Evolutionary conservation across 2,888 invertebrate genomes (phyloP), one percentile per base, ranked within the genome.

Genomic region (Apantesis nais): DNA sequence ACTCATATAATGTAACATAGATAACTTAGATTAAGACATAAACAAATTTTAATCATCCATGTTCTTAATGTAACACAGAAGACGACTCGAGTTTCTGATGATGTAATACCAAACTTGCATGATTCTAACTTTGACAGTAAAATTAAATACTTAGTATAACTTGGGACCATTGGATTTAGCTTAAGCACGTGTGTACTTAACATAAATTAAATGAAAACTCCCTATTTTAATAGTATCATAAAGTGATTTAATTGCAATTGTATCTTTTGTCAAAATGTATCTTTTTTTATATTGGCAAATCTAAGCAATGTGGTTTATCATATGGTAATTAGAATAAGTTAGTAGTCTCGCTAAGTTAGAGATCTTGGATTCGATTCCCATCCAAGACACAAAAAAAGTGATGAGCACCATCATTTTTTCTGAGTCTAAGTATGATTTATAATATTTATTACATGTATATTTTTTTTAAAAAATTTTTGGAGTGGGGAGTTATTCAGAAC

Each of bases 81-180:
- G 58, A 29, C 52, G 52, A 34, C 37, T 37, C 22, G 55, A 66
- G 66, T 66, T 67, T 48, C 67, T 12, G 2, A 34, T 61, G 65
- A 80, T 75, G 70, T 78, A 73, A 78, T 80, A 78, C 73, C 73
- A 75, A 78, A 77, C 65, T 80, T 80, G 69, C 22, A 60, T 61
- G 68, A 22, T 29, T 58, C 37, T 29, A 62, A 62, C 48, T 62
- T 44, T 44, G 52, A 67, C 62, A 37, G 68, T 78, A 80, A 80
- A 80, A 78, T 75, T 70, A 73, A 73, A 71, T 75, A 68, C 66
- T 71, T 48, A 77, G 77, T 29, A 58, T 16, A 29, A 29, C 29
- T 68, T 74, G 60, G 66, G 70, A 77, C 70, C 70, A 78, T 71
- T 73, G 80, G 80, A 77, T 58, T 5, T 29, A 29, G 7, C 29